Base-by-base conservation (phyloP, 2,113 vertebrate species). In the Forbesichthys papilliferus region DNA sequence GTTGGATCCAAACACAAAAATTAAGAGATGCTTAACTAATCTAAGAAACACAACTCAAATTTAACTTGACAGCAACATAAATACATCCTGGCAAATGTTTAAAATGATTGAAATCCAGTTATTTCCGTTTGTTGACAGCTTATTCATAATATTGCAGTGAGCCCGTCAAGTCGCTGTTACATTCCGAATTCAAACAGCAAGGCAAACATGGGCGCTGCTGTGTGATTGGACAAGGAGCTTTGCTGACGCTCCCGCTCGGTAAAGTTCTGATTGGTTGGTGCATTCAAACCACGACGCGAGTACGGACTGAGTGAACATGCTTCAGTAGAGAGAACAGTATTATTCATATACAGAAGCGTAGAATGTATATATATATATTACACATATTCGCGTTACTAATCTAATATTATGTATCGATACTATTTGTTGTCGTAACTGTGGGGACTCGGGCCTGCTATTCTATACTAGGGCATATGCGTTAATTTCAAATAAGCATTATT, bases 181-280 rank as follows among this genome's bases (percentile, higher is more conserved):
- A 55, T 42, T 63, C 75, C 68, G 78, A 88, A 89, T 94, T 94
- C 92, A 93, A 94, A 94, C 90, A 82, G 83, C 11, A 69, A 58
- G 65, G 78, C 88, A 55, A 86, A 87, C 77, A 77, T 64, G 68
- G 36, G 13, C 0, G 42, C 47, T 3, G 53, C 55, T 56, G 47
- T 51, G 60, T 87, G 75, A 93, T 94, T 93, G 92, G 93, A 4
- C 74, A 48, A 69, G 11, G 53, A 12, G 0, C 36, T 60, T 27
- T 33, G 14, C 27, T 0, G 27, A 10, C 33, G 62, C 80, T 69
- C 83, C 61, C 54, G 53, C 1, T 11, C 3, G 6, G 0, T 2
- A 54, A 55, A 42, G 16, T 3, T 42, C 61, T 83, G 75, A 93
- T 93, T 94, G 92, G 93, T 80, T 85, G 3, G 9, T 77, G 68